Conservation (phyloP, 2,888 invertebrate species). For the Bhutanitis thaidina region DNA sequence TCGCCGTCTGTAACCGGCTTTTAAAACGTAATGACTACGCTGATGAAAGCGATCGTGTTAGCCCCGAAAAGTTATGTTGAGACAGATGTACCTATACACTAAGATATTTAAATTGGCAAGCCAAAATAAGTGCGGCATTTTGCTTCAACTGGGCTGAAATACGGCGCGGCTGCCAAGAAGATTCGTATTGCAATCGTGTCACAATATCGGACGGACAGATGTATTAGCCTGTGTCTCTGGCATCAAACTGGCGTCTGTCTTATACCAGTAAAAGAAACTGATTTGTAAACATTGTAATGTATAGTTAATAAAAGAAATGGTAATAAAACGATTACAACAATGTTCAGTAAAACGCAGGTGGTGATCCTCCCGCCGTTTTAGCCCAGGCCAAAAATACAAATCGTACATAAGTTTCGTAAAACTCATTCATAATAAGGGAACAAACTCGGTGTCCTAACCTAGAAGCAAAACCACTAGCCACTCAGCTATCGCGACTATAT, state of each 20-base stretch:
- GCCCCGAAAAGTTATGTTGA: slow-evolving; percentile 22
- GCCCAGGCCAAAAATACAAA: no score
- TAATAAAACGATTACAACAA: no score
- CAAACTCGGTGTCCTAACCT: no score
- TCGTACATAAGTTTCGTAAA: no score
- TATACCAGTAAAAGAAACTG: slow-evolving; percentile 1
- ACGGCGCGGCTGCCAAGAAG: slow-evolving; percentile 65
- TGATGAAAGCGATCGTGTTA: slow-evolving; percentile 14
- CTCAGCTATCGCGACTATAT: no score
- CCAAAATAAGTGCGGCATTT: slow-evolving; percentile 80
- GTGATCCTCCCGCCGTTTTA: no score
- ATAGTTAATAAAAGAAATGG: no score
- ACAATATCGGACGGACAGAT: slow-evolving; percentile 35
- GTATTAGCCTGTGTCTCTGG: slow-evolving; percentile 29
- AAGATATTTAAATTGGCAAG: slow-evolving; percentile 72
- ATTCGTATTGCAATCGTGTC: slow-evolving; percentile 71
- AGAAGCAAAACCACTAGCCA: no score
- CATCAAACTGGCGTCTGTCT: slow-evolving; percentile 14
- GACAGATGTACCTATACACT: slow-evolving; percentile 27
- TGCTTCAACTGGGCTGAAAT: slow-evolving; percentile 70
- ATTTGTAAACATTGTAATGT: neutral
- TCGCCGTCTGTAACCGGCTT: slow-evolving; percentile 17
- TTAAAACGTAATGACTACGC: slow-evolving; percentile 22
- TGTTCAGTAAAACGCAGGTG: no score
- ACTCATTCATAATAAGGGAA: no score